Percentiles rank a stretch among this genome's conserved stretches.
These are phyloP conservation scores for Tragelaphus buxtoni DNA, from an alignment of 2,113 vertebrate species.

Conservation along the genomic window DNA sequence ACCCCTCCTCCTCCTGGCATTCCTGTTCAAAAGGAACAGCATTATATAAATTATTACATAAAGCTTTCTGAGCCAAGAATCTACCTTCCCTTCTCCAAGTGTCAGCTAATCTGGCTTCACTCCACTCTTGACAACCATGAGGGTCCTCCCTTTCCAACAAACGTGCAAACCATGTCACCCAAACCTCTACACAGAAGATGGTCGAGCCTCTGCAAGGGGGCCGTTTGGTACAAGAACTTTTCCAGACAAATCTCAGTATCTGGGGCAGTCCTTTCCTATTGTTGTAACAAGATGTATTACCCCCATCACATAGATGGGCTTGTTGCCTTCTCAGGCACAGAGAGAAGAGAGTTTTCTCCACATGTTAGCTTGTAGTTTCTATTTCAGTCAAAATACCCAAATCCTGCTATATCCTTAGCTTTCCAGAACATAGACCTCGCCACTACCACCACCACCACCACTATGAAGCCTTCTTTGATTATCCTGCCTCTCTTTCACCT, in stretches of 20 bases:
- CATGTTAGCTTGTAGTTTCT: background rate
- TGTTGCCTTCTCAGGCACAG: background rate
- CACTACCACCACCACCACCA: background rate
- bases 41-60: background rate
- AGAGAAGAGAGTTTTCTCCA: background rate
- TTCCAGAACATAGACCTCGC: background rate
- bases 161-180: background rate
- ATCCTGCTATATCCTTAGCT: background rate
- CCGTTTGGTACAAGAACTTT: background rate
- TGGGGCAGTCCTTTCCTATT: background rate
- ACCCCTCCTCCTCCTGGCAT: background rate
- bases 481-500: background rate
- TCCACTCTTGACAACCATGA: background rate
- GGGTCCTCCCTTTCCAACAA: background rate
- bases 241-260: background rate
- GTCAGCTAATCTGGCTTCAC: background rate
- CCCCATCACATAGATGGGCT: background rate
- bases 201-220: background rate
- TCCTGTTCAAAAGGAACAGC: slow-evolving; percentile 20
- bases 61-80: background rate
- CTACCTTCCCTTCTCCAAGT: background rate
- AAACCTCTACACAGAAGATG: background rate
- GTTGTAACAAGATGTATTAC: background rate
- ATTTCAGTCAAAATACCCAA: background rate
- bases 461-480: background rate